phyloP scores from a whole-genome alignment of 2,888 invertebrate genomes.

The Fragum sueziense region DNA sequence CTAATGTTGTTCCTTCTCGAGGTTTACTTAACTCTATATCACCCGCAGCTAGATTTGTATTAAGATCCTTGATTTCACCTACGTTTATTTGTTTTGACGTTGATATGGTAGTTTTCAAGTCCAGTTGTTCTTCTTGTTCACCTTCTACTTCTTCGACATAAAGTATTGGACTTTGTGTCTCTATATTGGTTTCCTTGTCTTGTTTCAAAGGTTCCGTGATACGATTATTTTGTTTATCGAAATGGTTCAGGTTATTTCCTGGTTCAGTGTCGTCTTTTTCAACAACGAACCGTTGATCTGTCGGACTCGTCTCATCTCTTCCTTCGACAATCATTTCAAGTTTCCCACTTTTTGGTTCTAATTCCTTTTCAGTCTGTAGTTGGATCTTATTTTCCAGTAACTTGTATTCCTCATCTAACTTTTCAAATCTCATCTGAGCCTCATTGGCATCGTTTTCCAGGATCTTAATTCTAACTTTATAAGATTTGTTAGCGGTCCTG shows the following conservation, averaged over 20 bases:
- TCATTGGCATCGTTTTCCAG: conserved; percentile 50
- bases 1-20: conserved; percentile 27
- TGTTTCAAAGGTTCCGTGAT: too few species aligned
- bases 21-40: too few species aligned
- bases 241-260: neutral
- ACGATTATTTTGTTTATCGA: too few species aligned
- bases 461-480: conserved; percentile 46
- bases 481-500: conserved; percentile 52
- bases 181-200: too few species aligned
- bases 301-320: conserved; percentile 42
- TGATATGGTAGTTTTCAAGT: too few species aligned
- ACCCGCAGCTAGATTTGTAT: too few species aligned
- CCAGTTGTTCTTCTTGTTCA: too few species aligned
- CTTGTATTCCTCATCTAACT: conserved; percentile 39
- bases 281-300: conserved; percentile 34
- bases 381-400: conserved; percentile 45
- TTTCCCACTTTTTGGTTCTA: conserved; percentile 45
- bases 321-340: conserved; percentile 39
- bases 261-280: neutral
- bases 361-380: conserved; percentile 50
- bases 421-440: conserved; percentile 32
- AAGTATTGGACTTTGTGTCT: too few species aligned
- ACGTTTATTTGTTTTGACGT: too few species aligned
- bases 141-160: too few species aligned
- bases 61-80: too few species aligned